phyloP scores from a whole-genome alignment of 2,113 vertebrate genomes.

The Gallinago jamesoni region DNA sequence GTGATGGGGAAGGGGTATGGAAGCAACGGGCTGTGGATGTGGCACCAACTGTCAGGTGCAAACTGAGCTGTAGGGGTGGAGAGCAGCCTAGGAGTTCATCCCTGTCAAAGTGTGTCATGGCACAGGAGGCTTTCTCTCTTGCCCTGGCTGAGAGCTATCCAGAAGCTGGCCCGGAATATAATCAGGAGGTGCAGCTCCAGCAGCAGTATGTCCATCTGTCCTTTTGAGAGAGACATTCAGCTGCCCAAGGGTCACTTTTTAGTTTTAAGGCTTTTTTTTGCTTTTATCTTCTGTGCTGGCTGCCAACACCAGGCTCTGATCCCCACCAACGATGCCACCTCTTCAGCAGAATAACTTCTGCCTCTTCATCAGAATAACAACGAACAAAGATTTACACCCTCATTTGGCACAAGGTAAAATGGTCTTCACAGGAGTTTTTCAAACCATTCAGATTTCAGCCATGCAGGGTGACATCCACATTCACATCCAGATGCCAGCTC shows the following conservation, averaged over 20 bases:
- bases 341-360: not conserved
- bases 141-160: not conserved
- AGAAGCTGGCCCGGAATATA: not conserved
- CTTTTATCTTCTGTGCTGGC: accelerated
- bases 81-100: not conserved
- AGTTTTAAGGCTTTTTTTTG: not conserved
- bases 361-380: not conserved
- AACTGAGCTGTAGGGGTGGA: not conserved
- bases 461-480: not conserved
- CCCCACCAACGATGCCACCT: not conserved
- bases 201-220: not conserved
- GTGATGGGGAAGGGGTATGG: accelerated
- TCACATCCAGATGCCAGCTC: not conserved
- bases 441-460: not conserved
- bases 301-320: accelerated
- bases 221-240: not conserved
- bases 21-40: not conserved
- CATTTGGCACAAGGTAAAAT: not conserved
- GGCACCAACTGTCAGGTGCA: not conserved
- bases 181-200: not conserved
- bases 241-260: not conserved
- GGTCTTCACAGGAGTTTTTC: not conserved
- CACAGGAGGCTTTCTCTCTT: not conserved
- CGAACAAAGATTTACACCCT: not conserved
- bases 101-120: not conserved